Conservation (phyloP, 2,113 vertebrate species). For the Hippopotamus amphibius region DNA sequence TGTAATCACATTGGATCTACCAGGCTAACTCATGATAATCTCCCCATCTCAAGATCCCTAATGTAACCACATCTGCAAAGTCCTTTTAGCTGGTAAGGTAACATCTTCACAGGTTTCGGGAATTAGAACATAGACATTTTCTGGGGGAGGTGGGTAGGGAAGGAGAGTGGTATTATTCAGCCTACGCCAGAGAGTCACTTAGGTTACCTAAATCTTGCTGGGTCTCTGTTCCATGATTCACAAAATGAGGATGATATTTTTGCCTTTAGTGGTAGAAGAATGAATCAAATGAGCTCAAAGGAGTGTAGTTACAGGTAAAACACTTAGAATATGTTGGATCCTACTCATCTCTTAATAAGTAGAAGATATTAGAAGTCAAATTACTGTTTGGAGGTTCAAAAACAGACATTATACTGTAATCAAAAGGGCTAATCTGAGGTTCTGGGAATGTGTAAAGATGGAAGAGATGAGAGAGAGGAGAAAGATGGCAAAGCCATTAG, state of each 20-base stretch:
- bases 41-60: not conserved
- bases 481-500: too few relatives aligned
- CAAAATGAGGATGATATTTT: not conserved
- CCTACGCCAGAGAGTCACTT: not conserved
- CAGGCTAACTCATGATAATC: not conserved
- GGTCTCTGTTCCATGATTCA: not conserved
- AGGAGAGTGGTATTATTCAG: not conserved
- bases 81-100: fast-evolving
- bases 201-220: not conserved
- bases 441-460: not conserved
- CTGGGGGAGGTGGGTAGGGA: too few relatives aligned
- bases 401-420: not conserved
- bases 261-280: not conserved
- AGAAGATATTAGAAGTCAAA: fast-evolving
- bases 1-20: fast-evolving
- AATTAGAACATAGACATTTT: fast-evolving
- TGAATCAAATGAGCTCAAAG: not conserved
- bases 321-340: too few relatives aligned
- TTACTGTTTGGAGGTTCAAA: too few relatives aligned
- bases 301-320: not conserved
- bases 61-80: too few relatives aligned
- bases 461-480: not conserved
- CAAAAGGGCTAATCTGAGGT: not conserved
- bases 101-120: too few relatives aligned
- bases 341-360: not conserved